Percentiles rank a stretch among this genome's conserved stretches.
Evolutionary conservation across 2,113 vertebrate species (phyloP).

Genomic region (Seriola rivoliana): DNA sequence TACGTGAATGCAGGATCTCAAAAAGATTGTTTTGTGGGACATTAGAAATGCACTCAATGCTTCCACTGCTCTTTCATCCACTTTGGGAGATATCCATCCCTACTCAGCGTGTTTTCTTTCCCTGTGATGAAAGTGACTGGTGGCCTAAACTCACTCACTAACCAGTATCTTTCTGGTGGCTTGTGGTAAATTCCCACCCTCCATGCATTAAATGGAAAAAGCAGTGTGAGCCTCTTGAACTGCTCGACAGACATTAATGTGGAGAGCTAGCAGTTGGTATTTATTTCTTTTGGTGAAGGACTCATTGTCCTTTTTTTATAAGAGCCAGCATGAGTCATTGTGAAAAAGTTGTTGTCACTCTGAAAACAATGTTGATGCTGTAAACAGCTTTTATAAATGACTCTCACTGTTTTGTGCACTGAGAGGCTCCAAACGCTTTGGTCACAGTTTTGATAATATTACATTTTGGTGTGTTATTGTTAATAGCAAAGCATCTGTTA

Average conservation of each 20-base stretch:
- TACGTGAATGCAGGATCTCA: too few relatives aligned
- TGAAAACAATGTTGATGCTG: background rate
- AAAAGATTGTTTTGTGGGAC: background rate
- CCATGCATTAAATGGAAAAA: background rate
- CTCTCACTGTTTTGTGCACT: background rate
- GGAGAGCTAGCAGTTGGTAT: conserved; percentile 20
- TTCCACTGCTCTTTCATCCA: background rate
- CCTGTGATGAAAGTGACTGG: background rate
- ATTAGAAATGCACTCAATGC: background rate
- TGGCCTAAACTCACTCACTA: background rate
- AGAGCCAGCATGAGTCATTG: background rate
- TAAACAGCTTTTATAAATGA: background rate
- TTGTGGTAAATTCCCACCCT: conserved; percentile 18
- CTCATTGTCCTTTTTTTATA: background rate
- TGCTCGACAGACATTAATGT: background rate
- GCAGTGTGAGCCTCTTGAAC: too few relatives aligned
- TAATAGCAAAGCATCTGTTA: background rate
- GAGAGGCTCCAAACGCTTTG: background rate
- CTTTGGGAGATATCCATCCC: background rate
- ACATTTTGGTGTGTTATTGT: background rate
- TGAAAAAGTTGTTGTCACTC: background rate
- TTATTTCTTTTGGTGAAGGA: background rate
- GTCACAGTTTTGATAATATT: too few relatives aligned
- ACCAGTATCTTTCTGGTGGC: conserved; percentile 13
- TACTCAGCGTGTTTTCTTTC: background rate